Conservation (phyloP, 2,888 invertebrate genomes). For the Spilarctia lutea region DNA sequence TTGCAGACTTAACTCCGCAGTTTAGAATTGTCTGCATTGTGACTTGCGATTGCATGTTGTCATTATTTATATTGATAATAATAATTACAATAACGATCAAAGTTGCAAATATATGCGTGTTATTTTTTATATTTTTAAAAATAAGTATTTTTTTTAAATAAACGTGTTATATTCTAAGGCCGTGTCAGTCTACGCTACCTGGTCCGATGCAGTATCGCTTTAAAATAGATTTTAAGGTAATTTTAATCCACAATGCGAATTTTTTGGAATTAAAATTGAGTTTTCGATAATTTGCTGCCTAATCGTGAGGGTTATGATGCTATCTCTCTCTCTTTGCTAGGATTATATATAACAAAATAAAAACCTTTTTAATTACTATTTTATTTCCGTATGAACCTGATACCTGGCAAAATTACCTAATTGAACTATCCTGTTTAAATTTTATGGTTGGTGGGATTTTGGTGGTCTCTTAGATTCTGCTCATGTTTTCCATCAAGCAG, state of each 20-base stretch:
- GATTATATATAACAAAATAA: neutral
- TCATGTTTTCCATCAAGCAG: no score
- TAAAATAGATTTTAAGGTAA: conserved; percentile 12
- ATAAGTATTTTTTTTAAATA: conserved; percentile 22
- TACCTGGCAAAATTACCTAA: no score
- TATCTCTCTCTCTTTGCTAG: neutral
- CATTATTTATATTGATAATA: conserved; percentile 10
- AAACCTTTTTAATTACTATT: no score
- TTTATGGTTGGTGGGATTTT: no score
- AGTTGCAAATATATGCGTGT: conserved; percentile 30
- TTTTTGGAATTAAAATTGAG: conserved; percentile 1
- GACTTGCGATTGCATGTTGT: conserved; percentile 23
- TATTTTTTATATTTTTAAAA: conserved; percentile 11
- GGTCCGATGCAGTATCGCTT: conserved; percentile 78
- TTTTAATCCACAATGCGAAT: conserved; percentile 40
- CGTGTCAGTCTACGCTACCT: conserved; percentile 48
- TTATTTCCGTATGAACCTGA: no score
- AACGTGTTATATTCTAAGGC: conserved; percentile 51
- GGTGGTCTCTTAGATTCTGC: no score
- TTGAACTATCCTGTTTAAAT: no score
- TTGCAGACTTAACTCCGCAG: conserved; percentile 27
- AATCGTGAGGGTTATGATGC: neutral
- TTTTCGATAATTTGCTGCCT: neutral
- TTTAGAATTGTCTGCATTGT: conserved; percentile 28
- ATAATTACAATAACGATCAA: conserved; percentile 25